These are phyloP conservation scores for Zeugodacus cucurbitae DNA, from an alignment of 1,140 invertebrate genomes.

Conservation along the genomic window DNA sequence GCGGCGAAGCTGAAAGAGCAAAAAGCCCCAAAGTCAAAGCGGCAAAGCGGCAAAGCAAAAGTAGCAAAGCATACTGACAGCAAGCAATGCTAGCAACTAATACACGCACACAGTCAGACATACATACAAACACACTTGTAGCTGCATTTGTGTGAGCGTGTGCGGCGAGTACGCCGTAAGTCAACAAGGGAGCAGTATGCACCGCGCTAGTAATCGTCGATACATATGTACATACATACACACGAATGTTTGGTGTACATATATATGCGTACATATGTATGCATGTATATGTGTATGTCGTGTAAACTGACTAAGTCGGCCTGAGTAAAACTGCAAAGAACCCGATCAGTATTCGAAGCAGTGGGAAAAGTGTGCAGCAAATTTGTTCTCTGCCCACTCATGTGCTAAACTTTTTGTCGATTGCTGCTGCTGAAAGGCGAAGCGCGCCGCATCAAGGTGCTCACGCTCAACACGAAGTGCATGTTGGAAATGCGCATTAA, in stretches of 20 bases:
- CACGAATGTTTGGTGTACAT: background rate
- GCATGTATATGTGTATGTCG: background rate
- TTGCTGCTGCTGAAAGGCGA: background rate
- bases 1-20: conserved; percentile 28
- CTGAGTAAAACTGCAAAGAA: conserved; percentile 1
- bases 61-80: conserved; percentile 25
- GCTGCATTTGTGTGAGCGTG: background rate
- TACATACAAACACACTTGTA: background rate
- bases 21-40: conserved; percentile 36
- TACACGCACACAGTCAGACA: background rate
- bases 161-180: background rate
- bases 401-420: background rate
- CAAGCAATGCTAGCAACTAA: background rate
- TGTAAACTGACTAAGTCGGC: background rate
- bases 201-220: background rate
- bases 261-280: background rate
- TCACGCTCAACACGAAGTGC: background rate
- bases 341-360: conserved; percentile 36
- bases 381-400: background rate
- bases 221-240: background rate
- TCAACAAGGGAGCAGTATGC: conserved; percentile 20
- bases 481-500: background rate
- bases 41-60: conserved; percentile 36
- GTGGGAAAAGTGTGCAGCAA: background rate
- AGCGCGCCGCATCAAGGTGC: background rate